Base-by-base conservation (phyloP, 2,797 vertebrate genomes). In the Poeciliopsis turneri region DNA sequence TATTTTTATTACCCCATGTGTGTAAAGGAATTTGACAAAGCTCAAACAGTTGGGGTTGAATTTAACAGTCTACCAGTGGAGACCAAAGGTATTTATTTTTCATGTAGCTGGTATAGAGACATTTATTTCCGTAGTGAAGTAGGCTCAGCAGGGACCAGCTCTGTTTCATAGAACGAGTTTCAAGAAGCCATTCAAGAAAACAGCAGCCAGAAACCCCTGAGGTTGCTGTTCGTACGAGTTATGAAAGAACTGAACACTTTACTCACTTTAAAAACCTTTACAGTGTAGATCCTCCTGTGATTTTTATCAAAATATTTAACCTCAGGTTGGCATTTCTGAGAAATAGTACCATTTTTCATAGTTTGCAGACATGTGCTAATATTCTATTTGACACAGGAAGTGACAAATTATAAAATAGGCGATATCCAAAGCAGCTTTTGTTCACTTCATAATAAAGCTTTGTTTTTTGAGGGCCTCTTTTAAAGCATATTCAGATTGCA, bases 111-210 rank as follows among this genome's bases (percentile, higher is more conserved):
- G 13, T 64, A 30, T 33, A 61, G 33, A 61, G 30, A 61, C 28
- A 61, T 18, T 18, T 33, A 61, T 61, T 61, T 61, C 59, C 18
- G 59, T 64, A 36, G 30, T 64, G 59, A 64, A 36, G 59, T 20
- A 3, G 30, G 59, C 59, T 64, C 59, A 64, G 30, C 30, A 36
- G 59, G 30, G 30, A 64, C 30, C 28, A 33, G 15, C 36, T 39
- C 18, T 41, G 64, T 68, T 68, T 68, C 41, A 25, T 68, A 39
- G 36, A 68, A 68, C 33, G 20, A 25, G 18, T 66, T 33, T 66
- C 33, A 66, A 66, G 36, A 41, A 68, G 64, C 64, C 64, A 20
- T 68, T 68, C 33, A 68, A 68, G 36, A 36, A 68, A 68, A 23
- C 64, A 39, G 36, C 36, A 25, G 20, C 20, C 39, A 18, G 64